These are phyloP conservation scores for Aphis craccivora DNA, from an alignment of 1,140 invertebrate genomes.

Conservation along the genomic window DNA sequence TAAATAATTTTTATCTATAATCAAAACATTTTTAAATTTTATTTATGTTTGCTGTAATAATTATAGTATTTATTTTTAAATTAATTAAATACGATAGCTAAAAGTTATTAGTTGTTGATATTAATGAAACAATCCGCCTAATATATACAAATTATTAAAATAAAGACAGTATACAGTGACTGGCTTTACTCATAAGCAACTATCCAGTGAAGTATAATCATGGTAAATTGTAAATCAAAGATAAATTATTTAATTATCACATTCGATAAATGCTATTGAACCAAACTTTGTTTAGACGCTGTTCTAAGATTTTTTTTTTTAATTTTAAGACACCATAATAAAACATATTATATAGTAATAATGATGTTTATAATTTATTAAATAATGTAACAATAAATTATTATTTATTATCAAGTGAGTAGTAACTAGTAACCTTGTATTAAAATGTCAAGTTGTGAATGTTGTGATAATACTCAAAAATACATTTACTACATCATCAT, in stretches of 20 bases:
- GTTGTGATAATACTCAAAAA: neutral
- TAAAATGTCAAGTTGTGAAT: neutral
- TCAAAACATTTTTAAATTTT: neutral
- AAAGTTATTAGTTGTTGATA: neutral
- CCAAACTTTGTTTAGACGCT: neutral
- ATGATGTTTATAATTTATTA: neutral
- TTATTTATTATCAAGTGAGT: neutral
- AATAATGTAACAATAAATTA: conserved; percentile 6
- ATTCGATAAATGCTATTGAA: neutral
- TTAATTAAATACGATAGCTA: neutral
- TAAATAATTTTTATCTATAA: neutral
- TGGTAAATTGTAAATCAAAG: neutral
- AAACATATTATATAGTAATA: neutral
- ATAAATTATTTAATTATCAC: neutral
- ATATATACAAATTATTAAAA: neutral
- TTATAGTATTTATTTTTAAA: neutral
- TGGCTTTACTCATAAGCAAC: neutral
- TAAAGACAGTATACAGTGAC: neutral
- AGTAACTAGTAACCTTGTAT: neutral
- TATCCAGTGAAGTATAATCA: neutral
- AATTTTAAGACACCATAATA: neutral
- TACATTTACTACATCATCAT: neutral
- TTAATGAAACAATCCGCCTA: neutral
- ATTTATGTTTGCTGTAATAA: neutral
- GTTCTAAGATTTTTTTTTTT: neutral